Conservation (phyloP, 2,113 vertebrate genomes). For the Xyliphius kryptos region DNA sequence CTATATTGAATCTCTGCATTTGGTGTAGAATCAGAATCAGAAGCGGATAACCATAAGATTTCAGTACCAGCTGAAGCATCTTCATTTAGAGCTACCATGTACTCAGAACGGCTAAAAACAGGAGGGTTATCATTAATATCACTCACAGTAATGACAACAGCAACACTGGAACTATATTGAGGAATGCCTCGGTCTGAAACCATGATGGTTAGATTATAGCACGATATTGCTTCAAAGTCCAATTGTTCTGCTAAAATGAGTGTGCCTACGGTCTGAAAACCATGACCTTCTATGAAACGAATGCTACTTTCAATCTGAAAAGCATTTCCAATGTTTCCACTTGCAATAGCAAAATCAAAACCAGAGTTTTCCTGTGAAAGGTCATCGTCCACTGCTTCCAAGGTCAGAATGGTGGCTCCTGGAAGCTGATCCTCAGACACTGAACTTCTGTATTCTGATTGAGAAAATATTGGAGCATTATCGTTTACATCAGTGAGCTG, state of each 20-base stretch:
- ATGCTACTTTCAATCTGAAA: slow-evolving; percentile 92
- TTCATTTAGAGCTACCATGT: slow-evolving; percentile 75
- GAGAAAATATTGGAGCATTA: slow-evolving; percentile 80
- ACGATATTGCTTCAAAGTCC: slow-evolving; percentile 78
- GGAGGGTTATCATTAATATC: slow-evolving; percentile 91
- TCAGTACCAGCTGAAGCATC: slow-evolving; percentile 73
- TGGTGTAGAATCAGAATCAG: slow-evolving; percentile 79
- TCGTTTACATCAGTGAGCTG: slow-evolving; percentile 87
- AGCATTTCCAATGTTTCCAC: slow-evolving; percentile 77
- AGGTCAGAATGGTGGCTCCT: slow-evolving; percentile 78
- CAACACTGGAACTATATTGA: slow-evolving; percentile 75
- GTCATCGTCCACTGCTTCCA: slow-evolving; percentile 79
- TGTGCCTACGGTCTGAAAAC: slow-evolving; percentile 73
- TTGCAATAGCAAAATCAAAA: slow-evolving; percentile 87
- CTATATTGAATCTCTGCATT: slow-evolving; percentile 74
- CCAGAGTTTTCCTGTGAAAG: slow-evolving; percentile 77
- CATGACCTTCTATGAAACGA: slow-evolving; percentile 67
- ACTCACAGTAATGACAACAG: slow-evolving; percentile 70
- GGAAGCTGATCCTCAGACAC: slow-evolving; percentile 80
- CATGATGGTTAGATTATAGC: slow-evolving; percentile 85
- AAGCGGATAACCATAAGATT: slow-evolving; percentile 78
- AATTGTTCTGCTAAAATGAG: slow-evolving; percentile 81
- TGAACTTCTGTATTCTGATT: slow-evolving; percentile 71
- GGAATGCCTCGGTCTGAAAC: slow-evolving; percentile 85
- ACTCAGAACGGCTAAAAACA: slow-evolving; percentile 73